A percentile compares a stretch with the other conserved stretches of the same genome.
These are phyloP conservation scores for Sebastes vulpes DNA, from an alignment of 2,797 vertebrate genomes.

Conservation along the genomic window DNA sequence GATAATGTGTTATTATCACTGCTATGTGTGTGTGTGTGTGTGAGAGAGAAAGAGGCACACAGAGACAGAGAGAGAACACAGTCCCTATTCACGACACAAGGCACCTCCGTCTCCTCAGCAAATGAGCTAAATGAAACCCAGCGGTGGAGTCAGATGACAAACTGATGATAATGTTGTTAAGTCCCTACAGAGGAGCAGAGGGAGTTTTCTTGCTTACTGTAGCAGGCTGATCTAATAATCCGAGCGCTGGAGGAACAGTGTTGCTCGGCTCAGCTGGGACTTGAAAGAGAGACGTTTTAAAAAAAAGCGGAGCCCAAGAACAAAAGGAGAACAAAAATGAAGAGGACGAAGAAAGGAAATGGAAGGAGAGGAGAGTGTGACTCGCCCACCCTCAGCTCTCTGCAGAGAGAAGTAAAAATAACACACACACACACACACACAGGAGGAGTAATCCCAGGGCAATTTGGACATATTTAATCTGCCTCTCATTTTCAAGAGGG, in stretches of 20 bases:
- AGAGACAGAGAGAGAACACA: background rate
- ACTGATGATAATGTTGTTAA: conserved; percentile 63
- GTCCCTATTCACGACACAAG: conserved; percentile 16
- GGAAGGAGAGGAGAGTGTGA: conserved; percentile 45
- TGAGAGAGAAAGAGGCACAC: background rate
- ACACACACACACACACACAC: conserved; percentile 13
- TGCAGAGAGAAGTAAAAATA: conserved; percentile 63
- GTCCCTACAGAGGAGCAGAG: conserved; percentile 34
- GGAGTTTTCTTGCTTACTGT: conserved; percentile 59
- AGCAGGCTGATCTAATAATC: conserved; percentile 65
- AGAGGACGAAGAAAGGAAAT: conserved; percentile 43
- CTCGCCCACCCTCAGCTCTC: conserved; percentile 50
- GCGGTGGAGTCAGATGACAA: conserved; percentile 67
- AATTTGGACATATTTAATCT: conserved; percentile 80
- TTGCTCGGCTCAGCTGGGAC: conserved; percentile 34
- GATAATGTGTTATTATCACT: conserved; percentile 50
- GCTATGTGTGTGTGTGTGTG: conserved; percentile 8
- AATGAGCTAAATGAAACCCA: conserved; percentile 64
- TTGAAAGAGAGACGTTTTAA: conserved; percentile 39
- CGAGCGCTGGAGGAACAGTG: conserved; percentile 24
- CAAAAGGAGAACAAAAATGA: conserved; percentile 39
- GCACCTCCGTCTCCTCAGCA: conserved; percentile 39
- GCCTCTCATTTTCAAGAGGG: conserved; percentile 78
- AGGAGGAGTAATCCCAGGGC: conserved; percentile 65
- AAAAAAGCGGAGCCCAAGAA: conserved; percentile 32